Conservation (phyloP, 2,888 invertebrate species). For the Xestobium rufovillosum region DNA sequence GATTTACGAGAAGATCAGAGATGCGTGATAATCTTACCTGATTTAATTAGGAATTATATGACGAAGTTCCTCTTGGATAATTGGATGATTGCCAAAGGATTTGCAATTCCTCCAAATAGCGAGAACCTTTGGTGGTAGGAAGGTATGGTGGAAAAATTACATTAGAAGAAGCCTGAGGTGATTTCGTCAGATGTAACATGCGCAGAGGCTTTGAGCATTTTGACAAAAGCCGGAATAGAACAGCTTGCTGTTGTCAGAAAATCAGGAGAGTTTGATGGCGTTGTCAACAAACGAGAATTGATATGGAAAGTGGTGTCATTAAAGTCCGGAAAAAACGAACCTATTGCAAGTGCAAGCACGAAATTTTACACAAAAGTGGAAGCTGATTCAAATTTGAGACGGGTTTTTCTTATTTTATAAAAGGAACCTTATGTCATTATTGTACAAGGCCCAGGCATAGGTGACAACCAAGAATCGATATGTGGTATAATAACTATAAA, state of each 20-base stretch:
- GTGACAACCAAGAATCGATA: too few species aligned
- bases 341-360: slow-evolving; percentile 56
- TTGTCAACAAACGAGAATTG: slow-evolving; percentile 1
- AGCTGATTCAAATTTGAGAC: slow-evolving; percentile 59
- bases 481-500: too few species aligned
- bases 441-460: slow-evolving; percentile 48
- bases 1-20: slow-evolving; percentile 72
- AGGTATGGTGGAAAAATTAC: slow-evolving; percentile 50
- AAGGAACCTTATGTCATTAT: slow-evolving; percentile 71
- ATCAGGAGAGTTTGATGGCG: not conserved
- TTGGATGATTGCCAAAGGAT: slow-evolving; percentile 85
- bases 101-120: slow-evolving; percentile 49
- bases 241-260: slow-evolving; percentile 59
- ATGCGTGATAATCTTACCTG: slow-evolving; percentile 88
- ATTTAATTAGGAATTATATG: slow-evolving; percentile 96
- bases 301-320: slow-evolving; percentile 1
- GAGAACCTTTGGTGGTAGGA: slow-evolving; percentile 65
- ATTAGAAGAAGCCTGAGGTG: slow-evolving; percentile 51
- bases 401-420: slow-evolving; percentile 72
- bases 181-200: slow-evolving; percentile 51
- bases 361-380: slow-evolving; percentile 68
- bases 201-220: slow-evolving; percentile 59
- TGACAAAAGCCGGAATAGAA: slow-evolving; percentile 59
- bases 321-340: slow-evolving; percentile 53
- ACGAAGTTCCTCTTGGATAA: slow-evolving; percentile 91